Base-by-base conservation (phyloP, 23 tunicate genomes). In the Styela clava region DNA sequence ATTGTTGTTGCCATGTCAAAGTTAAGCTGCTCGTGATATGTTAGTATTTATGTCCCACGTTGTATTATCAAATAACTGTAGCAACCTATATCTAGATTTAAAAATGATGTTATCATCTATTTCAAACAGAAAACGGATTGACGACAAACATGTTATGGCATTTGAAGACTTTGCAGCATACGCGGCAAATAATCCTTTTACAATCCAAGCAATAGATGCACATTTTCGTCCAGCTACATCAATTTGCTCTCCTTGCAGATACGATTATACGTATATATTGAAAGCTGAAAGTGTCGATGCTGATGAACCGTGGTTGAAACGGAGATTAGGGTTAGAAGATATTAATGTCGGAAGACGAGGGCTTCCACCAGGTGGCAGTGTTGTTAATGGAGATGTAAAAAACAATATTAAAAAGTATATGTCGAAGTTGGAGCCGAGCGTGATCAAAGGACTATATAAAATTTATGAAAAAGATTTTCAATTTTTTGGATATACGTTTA, bases 211-310 rank as follows among this genome's bases (percentile, higher is more conserved):
- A 9, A 44, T 21, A 36, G 81, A 76, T 29, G 65, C 81, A 21
- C 81, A 76, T 52, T 76, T 76, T 29, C 31, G 19, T 12, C 81
- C 81, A 16, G 81, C 81, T 26, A 52, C 64, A 24, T 24, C 7
- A 21, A 25, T 44, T 7, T 76, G 81, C 64, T 26, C 24, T 21
- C 68, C 81, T 21, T 76, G 81, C 26, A 25, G 21, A 1, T 76
- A 44, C 26, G 81, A 76, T 24, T 76, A 76, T 0, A 52, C 64
- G 16, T 76, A 76, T 56, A 44, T 76, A 20, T 21, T 76, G 29
- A 76, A 76, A 76, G 81, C 81, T 21, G 81, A 76, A 24, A 76
- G 65, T 24, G 12, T 76, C 27, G 81, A 76, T 0, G 81, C 81
- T 21, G 81, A 76, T 26, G 64, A 76, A 76, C 65, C 64, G 7